Base-by-base conservation (phyloP, 1,140 invertebrate species). In the Drosophila arizonae region DNA sequence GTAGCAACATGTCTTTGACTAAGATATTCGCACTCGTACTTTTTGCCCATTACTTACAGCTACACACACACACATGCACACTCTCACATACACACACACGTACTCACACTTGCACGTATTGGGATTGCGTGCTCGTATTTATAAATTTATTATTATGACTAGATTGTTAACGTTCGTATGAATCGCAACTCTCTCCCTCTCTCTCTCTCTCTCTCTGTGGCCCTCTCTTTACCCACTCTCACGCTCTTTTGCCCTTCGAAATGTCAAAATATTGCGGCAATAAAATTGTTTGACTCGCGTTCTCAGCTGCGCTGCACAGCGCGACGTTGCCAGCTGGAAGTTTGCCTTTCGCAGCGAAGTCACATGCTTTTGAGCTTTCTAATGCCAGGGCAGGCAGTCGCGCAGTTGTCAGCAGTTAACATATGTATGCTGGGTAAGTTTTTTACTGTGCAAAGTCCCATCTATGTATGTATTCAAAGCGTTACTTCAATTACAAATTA, bases 201-300 rank as follows among this genome's bases (percentile, higher is more conserved):
- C 39, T 36, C 63, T 4, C 56, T 39, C 63, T 62, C 63, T 17
- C 45, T 30, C n/a, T 26, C 30, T 50, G 26, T 33, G 21, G 13
- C 15, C 39, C 46, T n/a, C 21, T 66, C 39, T 39, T 54, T 4
- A 24, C 28, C 10, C n/a, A 8, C 21, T 9, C 4, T 61, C 21
- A 39, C 21, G 15, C 48, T 81, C 76, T 81, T 81, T 88, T 86
- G 84, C 84, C 82, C 82, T 86, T 86, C 79, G 79, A 82, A 86
- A 87, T 86, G 82, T 87, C 82, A 87, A 87, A 87, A 88, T 87
- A 82, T 79, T 87, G 79, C 84, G 78, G 72, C 79, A 79, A 82
- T 66, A 63, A 45, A 46, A 55, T 55, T 48, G 54, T 30, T 69
- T 63, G 28, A 46, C 24, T 56, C 33, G 33, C 61, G 26, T 54